Evolutionary conservation across 1,140 invertebrate genomes (phyloP), one percentile per base, ranked within the genome.

Genomic region (Hestina assimilis): DNA sequence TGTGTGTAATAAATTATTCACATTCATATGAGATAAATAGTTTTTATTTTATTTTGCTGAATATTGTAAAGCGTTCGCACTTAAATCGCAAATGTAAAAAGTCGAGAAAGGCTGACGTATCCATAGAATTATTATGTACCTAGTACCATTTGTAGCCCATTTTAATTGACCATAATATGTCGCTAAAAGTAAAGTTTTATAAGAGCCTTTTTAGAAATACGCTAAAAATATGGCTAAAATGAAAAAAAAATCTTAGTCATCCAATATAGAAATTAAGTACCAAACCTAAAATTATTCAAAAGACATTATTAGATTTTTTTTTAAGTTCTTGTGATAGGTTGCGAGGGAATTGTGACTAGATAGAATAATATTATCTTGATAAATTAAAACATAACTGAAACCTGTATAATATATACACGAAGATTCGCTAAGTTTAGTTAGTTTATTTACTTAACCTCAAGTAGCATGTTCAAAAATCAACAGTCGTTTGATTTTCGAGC

Each of bases 161-260:
- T 62, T 62, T 42, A 56, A 59, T 59, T 55, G 62, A 54, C 46
- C 61, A 52, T 55, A 53, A 52, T 40, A 38, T 21, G 46, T 53
- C 29, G 24, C 35, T 42, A 6, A 0, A 20, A 35, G 8, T 35
- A 45, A 43, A 51, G 33, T 58, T 66, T 69, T 67, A 56, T 63
- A 63, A 59, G 28, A 62, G 58, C 33, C 65, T 58, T 65, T 53
- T 62, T 68, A 62, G 56, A 45, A 45, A 47, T 33, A 42, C 29
- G 45, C 31, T 53, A 58, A 29, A 52, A 42, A 45, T 24, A 28
- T 33, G 57, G 50, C 35, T 12, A 46, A 19, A 19, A 2, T 24
- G 47, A 54, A 46, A 59, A 21, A 62, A 29, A 33, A 50, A n/a
- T n/a, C n/a, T 54, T 31, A 55, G 40, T 59, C 45, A 38, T 57